A percentile compares a stretch with the other conserved stretches of the same genome.
Evolutionary conservation across 2,113 vertebrate species (phyloP).

Genomic region (Channa maculata): DNA sequence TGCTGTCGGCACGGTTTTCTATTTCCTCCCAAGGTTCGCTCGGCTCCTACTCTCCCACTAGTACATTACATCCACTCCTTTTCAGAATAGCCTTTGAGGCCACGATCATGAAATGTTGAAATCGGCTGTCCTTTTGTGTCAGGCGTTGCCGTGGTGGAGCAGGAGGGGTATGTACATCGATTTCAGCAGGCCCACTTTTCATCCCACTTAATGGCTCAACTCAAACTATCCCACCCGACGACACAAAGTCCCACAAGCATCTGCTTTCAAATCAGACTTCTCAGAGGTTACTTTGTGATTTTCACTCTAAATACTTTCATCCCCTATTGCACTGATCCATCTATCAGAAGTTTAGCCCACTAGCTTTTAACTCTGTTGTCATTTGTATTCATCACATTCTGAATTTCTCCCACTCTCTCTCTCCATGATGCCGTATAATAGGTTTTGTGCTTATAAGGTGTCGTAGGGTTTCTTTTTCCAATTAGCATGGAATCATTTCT

Average conservation of each 20-base stretch:
- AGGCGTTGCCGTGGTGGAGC: slow-evolving; percentile 29
- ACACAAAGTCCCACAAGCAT: slow-evolving; percentile 3
- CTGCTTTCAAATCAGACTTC: slow-evolving; percentile 38
- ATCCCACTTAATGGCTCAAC: slow-evolving; percentile 46
- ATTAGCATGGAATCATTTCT: slow-evolving; percentile 77
- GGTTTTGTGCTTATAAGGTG: slow-evolving; percentile 65
- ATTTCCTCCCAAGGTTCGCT: slow-evolving; percentile 53
- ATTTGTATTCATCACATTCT: slow-evolving; percentile 75
- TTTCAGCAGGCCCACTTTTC: slow-evolving; percentile 34
- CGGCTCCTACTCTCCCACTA: slow-evolving; percentile 32
- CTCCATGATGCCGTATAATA: slow-evolving; percentile 66
- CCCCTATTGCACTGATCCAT: slow-evolving; percentile 42
- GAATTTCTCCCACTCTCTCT: slow-evolving; percentile 56
- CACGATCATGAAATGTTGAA: slow-evolving; percentile 49
- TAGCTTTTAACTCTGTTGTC: slow-evolving; percentile 46
- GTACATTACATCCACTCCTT: slow-evolving; percentile 52
- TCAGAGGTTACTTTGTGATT: slow-evolving; percentile 27
- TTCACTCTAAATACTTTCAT: slow-evolving; percentile 60
- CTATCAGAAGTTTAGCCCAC: slow-evolving; percentile 66
- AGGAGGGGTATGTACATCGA: slow-evolving; percentile 23
- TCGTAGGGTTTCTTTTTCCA: slow-evolving; percentile 75
- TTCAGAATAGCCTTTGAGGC: slow-evolving; percentile 48
- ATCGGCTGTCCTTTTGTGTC: slow-evolving; percentile 45
- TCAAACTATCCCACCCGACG: slow-evolving; percentile 11
- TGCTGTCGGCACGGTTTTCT: slow-evolving; percentile 51